A percentile compares a stretch with the other conserved stretches of the same genome.
Conservation (phyloP, 2,888 invertebrate species). For the Perizoma affinitatum region DNA sequence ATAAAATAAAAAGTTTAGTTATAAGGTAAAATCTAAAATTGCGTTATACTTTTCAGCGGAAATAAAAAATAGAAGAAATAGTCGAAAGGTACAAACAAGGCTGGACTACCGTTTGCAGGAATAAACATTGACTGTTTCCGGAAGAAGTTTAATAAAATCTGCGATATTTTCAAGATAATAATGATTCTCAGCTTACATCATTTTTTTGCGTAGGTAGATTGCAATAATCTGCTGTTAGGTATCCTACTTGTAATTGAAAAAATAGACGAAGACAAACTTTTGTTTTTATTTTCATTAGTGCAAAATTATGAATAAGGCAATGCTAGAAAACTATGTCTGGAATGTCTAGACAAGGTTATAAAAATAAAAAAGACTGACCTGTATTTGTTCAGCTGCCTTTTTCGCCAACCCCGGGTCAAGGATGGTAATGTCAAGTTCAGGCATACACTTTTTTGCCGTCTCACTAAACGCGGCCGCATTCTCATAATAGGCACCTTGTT, state of each 20-base stretch:
- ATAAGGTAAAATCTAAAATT: no score
- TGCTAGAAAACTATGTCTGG: no score
- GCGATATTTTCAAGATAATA: constrained; percentile 39
- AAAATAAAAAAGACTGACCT: constrained; percentile 59
- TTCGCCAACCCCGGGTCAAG: constrained; percentile 72
- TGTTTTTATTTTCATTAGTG: no score
- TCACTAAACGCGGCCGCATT: constrained; percentile 74
- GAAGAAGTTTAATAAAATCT: constrained; percentile 53
- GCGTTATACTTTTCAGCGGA: no score
- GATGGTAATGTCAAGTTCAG: constrained; percentile 70
- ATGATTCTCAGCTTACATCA: background rate
- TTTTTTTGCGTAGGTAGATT: no score
- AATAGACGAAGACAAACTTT: no score
- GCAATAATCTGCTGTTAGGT: no score
- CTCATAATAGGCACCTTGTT: constrained; percentile 67
- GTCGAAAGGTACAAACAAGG: no score
- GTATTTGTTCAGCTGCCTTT: constrained; percentile 77
- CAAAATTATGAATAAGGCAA: no score
- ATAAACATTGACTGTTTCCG: constrained; percentile 50
- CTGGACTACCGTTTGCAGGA: constrained; percentile 38
- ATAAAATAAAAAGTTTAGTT: no score
- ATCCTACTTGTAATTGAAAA: no score
- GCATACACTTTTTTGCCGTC: constrained; percentile 61
- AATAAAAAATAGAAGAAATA: no score
- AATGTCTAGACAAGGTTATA: background rate